Evolutionary conservation across 2,888 invertebrate genomes (phyloP).

Genomic region (Lithophane socia): DNA sequence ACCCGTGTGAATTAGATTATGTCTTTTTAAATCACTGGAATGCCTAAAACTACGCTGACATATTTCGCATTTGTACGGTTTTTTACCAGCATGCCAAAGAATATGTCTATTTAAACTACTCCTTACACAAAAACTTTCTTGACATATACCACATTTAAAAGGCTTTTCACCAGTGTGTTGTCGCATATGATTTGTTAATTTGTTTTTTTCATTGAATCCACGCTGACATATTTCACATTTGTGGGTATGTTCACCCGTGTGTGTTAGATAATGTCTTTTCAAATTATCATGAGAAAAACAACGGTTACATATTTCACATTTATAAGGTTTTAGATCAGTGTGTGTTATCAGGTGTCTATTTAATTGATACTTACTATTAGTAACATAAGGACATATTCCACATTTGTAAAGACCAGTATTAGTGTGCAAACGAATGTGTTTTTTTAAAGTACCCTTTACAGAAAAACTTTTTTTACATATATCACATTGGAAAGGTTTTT

Average conservation of each 20-base stretch:
- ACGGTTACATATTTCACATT: background rate
- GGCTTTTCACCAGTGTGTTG: slow-evolving; percentile 17
- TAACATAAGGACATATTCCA: no score
- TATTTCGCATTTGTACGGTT: slow-evolving; percentile 5
- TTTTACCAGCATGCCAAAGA: background rate
- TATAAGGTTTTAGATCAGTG: background rate
- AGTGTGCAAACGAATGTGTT: no score
- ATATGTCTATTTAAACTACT: slow-evolving; percentile 2
- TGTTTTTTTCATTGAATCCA: background rate
- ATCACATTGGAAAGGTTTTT: no score
- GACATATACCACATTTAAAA: slow-evolving; percentile 14
- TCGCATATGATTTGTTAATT: background rate
- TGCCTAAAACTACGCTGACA: slow-evolving; percentile 1
- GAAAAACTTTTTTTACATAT: no score
- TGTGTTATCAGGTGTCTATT: background rate
- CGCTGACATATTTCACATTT: slow-evolving; percentile 7
- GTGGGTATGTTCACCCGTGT: background rate
- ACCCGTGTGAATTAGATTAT: background rate
- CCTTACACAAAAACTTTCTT: background rate
- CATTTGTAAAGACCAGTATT: no score
- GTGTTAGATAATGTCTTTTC: background rate
- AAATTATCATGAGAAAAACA: background rate
- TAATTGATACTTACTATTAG: no score
- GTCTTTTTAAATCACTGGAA: background rate
- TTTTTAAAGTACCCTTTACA: no score